Percentiles rank a stretch among this genome's conserved stretches.
These are phyloP conservation scores for Zoanthus solanderi DNA, from an alignment of 92 coral and sea anemone species.

Conservation along the genomic window DNA sequence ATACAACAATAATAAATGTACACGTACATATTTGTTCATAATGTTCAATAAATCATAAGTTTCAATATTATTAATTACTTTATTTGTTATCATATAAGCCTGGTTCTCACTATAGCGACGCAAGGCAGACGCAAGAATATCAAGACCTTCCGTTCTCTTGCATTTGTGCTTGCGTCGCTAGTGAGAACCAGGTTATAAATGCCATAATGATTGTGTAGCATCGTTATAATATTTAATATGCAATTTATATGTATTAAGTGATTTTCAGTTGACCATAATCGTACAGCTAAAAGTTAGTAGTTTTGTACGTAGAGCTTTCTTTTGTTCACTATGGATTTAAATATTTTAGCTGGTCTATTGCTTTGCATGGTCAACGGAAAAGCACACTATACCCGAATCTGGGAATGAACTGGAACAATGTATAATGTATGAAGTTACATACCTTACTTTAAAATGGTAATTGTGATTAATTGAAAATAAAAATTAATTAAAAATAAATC, in stretches of 20 bases:
- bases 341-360: constrained; percentile 37
- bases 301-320: constrained; percentile 25
- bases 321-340: constrained; percentile 26
- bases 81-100: constrained; percentile 29
- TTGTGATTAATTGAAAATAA: constrained; percentile 16
- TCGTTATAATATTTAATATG: not conserved
- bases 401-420: constrained; percentile 42
- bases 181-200: constrained; percentile 18
- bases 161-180: not conserved
- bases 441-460: constrained; percentile 38
- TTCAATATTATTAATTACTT: constrained; percentile 39
- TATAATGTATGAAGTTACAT: constrained; percentile 38
- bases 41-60: constrained; percentile 34
- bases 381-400: constrained; percentile 40
- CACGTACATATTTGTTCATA: no score
- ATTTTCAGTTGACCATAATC: constrained; percentile 37
- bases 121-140: not conserved
- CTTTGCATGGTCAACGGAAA: constrained; percentile 42
- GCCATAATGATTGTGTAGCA: constrained; percentile 31
- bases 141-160: constrained; percentile 1
- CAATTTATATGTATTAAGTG: constrained; percentile 39
- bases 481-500: not conserved
- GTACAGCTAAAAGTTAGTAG: constrained; percentile 39
- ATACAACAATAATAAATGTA: constrained; percentile 29
- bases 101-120: constrained; percentile 3